These are phyloP conservation scores for Palythoa caribaeorum DNA, from an alignment of 92 coral and sea anemone genomes.

Conservation along the genomic window DNA sequence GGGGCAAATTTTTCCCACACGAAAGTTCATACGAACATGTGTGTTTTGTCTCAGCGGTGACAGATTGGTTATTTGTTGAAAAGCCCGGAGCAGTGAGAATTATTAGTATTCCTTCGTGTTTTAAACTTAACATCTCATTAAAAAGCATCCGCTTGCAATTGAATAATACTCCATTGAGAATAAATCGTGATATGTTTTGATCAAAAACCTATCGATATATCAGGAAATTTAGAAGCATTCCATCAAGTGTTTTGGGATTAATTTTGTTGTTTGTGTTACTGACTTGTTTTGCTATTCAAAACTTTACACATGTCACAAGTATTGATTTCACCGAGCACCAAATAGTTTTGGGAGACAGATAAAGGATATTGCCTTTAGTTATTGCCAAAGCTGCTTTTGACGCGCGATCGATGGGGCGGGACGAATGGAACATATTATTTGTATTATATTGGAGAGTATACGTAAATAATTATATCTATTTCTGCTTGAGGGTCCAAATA, in stretches of 20 bases:
- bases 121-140: background rate
- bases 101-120: background rate
- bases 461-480: background rate
- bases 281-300: conserved; percentile 6
- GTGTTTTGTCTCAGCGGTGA: background rate
- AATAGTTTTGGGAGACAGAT: background rate
- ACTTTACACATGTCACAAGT: background rate
- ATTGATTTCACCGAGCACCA: conserved; percentile 20
- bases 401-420: background rate
- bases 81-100: background rate
- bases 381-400: background rate
- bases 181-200: background rate
- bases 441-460: background rate
- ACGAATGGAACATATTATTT: background rate
- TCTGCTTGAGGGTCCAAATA: background rate
- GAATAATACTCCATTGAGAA: background rate
- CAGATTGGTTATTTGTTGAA: background rate
- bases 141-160: background rate
- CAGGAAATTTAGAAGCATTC: background rate
- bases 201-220: background rate
- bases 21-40: background rate
- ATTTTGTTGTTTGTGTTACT: conserved; percentile 24
- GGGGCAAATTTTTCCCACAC: conserved; percentile 14
- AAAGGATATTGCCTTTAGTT: background rate
- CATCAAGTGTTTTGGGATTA: conserved; percentile 21